Percentiles rank a stretch among this genome's conserved stretches.
Conservation (phyloP, 2,888 invertebrate genomes). For the Acanthosepion pharaonis region DNA sequence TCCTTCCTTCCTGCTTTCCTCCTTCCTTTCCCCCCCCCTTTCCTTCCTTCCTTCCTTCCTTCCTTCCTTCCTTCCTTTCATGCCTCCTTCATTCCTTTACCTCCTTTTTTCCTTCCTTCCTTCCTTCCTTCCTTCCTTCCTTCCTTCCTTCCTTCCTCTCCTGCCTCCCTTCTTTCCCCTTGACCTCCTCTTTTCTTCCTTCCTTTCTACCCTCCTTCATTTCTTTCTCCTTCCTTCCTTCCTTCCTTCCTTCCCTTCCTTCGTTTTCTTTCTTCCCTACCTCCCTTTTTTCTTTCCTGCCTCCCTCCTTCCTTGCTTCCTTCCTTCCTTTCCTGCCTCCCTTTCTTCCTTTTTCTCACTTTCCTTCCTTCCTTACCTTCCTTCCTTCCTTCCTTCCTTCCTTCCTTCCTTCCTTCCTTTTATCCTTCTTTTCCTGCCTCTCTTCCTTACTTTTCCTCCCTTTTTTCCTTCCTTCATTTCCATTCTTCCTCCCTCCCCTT, state of each 20-base stretch:
- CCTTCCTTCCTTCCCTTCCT: neutral
- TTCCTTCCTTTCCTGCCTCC: neutral
- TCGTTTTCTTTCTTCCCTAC: too few species aligned
- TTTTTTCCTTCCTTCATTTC: neutral
- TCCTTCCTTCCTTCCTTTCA: neutral
- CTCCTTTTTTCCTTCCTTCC: neutral
- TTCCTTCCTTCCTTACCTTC: neutral
- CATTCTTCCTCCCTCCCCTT: accelerated
- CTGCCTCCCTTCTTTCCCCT: neutral
- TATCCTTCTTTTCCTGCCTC: too few species aligned
- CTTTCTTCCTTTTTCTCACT: accelerated
- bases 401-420: too few species aligned
- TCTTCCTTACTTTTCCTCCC: too few species aligned
- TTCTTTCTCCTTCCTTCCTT: neutral
- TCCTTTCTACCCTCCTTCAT: too few species aligned
- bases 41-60: neutral
- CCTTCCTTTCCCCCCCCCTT: neutral
- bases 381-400: neutral
- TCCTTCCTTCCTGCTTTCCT: neutral
- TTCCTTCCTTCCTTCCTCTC: neutral
- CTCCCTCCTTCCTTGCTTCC: neutral
- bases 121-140: too few species aligned
- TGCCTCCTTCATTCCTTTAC: too few species aligned
- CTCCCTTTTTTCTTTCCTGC: neutral
- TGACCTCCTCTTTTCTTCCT: too few species aligned